These are phyloP conservation scores for Carterocephalus palaemon DNA, from an alignment of 2,888 invertebrate genomes.

Conservation along the genomic window DNA sequence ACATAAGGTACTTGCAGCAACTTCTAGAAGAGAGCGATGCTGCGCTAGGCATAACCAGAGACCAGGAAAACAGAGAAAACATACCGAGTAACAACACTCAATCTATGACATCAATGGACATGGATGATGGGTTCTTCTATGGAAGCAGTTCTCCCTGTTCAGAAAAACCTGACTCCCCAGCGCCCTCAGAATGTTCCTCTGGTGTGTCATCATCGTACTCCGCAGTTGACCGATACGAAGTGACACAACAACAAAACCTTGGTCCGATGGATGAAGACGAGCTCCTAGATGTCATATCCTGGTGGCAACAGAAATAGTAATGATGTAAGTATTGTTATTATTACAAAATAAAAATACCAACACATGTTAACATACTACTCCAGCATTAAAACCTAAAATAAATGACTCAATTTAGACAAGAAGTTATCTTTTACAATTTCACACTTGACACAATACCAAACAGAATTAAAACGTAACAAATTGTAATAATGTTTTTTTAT, in stretches of 20 bases:
- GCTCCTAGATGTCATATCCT: conserved; percentile 89
- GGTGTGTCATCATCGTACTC: conserved; percentile 76
- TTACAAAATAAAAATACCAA: too few species aligned
- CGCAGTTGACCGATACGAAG: conserved; percentile 65
- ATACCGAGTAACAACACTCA: conserved; percentile 57
- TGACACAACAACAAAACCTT: conserved; percentile 71
- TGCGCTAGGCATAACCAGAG: conserved; percentile 69
- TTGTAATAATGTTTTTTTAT: conserved; percentile 41
- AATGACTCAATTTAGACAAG: too few species aligned
- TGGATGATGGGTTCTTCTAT: conserved; percentile 75
- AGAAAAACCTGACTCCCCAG: conserved; percentile 85
- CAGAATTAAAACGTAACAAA: too few species aligned
- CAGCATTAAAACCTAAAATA: too few species aligned
- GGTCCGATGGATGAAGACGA: conserved; percentile 93
- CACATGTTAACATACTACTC: too few species aligned
- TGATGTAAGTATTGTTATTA: conserved; percentile 59
- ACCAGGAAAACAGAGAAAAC: conserved; percentile 70
- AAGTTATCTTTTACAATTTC: too few species aligned
- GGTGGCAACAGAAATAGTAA: conserved; percentile 87
- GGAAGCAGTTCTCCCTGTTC: conserved; percentile 80
- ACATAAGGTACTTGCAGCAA: conserved; percentile 90
- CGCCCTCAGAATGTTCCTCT: conserved; percentile 84
- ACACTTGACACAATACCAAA: too few species aligned
- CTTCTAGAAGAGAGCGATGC: conserved; percentile 86
- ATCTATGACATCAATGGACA: conserved; percentile 68